phyloP scores from a whole-genome alignment of 2,797 vertebrate genomes.

The Takifugu rubripes region DNA sequence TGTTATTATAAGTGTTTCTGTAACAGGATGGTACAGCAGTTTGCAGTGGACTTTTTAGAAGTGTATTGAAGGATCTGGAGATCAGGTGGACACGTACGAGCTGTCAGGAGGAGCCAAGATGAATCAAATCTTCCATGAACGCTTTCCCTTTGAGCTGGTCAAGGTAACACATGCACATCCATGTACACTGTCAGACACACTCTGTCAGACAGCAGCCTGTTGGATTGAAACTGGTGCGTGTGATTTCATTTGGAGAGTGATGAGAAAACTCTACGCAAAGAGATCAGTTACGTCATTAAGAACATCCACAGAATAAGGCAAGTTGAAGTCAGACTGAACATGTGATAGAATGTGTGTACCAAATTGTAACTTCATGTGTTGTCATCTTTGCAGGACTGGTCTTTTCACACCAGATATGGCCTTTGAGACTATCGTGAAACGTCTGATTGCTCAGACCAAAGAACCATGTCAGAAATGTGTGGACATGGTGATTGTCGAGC shows the following conservation, averaged over 20 bases:
- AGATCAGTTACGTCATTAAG: constrained; percentile 98
- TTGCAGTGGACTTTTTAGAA: constrained; percentile 95
- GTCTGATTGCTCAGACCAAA: constrained; percentile 93
- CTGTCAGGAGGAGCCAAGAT: constrained; percentile 93
- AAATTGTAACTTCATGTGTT: not conserved
- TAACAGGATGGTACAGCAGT: constrained; percentile 94
- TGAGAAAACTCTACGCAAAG: constrained; percentile 91
- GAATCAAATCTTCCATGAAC: constrained; percentile 93
- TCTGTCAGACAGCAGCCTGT: too few relatives aligned
- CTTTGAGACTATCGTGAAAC: constrained; percentile 97
- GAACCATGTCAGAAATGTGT: constrained; percentile 97
- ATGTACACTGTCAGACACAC: constrained; percentile 4
- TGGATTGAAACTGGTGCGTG: not conserved
- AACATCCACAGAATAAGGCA: constrained; percentile 97
- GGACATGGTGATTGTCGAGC: constrained; percentile 94
- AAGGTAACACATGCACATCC: constrained; percentile 75
- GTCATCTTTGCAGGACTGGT: constrained; percentile 81
- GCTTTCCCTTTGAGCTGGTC: constrained; percentile 94
- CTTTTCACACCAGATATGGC: constrained; percentile 98
- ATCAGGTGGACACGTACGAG: constrained; percentile 95
- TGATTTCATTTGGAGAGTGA: constrained; percentile 89
- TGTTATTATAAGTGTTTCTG: not conserved
- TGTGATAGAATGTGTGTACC: not conserved
- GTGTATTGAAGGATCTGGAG: constrained; percentile 92
- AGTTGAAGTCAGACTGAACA: constrained; percentile 32